Percentiles rank a stretch among this genome's conserved stretches.
Conservation (phyloP, 2,797 vertebrate species). For the Pseudocheirus occidentalis region DNA sequence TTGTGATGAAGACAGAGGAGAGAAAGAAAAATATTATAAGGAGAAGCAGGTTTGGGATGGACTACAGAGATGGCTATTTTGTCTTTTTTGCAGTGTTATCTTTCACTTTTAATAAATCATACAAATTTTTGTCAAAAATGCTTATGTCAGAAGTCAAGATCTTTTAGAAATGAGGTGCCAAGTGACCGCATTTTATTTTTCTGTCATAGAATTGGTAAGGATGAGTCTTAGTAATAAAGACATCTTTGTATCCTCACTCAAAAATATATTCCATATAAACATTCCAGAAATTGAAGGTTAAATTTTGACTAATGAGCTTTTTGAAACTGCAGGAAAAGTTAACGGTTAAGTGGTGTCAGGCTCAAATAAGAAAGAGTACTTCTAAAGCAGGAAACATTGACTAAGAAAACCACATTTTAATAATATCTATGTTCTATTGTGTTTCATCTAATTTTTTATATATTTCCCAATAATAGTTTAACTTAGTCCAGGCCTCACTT, state of each 20-base stretch:
- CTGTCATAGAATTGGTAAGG: background rate
- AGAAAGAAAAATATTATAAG: too few species aligned
- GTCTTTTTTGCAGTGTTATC: too few species aligned
- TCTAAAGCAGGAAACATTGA: background rate
- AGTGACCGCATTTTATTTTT: background rate
- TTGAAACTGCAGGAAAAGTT: background rate
- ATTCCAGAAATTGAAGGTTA: background rate
- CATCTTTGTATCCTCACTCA: background rate
- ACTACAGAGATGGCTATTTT: too few species aligned
- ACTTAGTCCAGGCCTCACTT: background rate
- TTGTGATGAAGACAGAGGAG: too few species aligned
- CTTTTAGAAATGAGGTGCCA: background rate
- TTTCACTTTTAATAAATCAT: background rate
- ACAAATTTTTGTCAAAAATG: background rate
- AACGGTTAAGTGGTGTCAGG: background rate
- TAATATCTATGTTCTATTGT: background rate
- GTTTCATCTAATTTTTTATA: background rate
- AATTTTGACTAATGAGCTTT: background rate
- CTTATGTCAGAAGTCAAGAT: background rate
- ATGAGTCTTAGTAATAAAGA: background rate
- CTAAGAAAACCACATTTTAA: background rate
- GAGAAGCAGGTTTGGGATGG: too few species aligned
- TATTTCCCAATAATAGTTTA: background rate
- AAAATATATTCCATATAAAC: background rate
- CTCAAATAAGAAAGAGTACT: background rate